Conservation (phyloP, 1,140 invertebrate genomes). For the Drosophila parabipectinata region DNA sequence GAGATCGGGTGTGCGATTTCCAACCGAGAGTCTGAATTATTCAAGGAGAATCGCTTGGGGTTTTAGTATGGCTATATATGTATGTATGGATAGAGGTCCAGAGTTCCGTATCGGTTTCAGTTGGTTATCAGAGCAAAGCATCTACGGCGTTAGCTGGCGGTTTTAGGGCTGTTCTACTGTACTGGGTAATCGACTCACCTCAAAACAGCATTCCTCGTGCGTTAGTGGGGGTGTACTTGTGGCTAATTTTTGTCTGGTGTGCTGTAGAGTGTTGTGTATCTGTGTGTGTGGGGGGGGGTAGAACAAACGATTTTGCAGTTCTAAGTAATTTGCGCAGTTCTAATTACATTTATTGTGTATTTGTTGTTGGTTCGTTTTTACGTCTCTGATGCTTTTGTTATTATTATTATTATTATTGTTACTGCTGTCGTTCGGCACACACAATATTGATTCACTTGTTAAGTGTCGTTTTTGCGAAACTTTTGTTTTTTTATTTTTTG, state of each 20-base stretch:
- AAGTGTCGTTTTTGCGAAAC: slow-evolving; percentile 40
- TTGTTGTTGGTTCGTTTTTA: slow-evolving; percentile 28
- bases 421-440: slow-evolving; percentile 31
- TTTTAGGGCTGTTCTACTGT: slow-evolving; percentile 40
- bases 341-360: slow-evolving; percentile 57
- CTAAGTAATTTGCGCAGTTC: slow-evolving; percentile 71
- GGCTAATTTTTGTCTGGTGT: slow-evolving; percentile 1
- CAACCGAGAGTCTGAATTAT: slow-evolving; percentile 56
- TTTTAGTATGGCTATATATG: slow-evolving; percentile 37
- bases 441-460: slow-evolving; percentile 55
- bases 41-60: slow-evolving; percentile 35
- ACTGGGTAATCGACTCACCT: slow-evolving; percentile 41
- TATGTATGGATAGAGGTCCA: slow-evolving; percentile 11
- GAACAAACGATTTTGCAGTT: slow-evolving; percentile 46
- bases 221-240: slow-evolving; percentile 31
- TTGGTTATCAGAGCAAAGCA: slow-evolving; percentile 38
- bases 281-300: slow-evolving; percentile 6
- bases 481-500: slow-evolving; percentile 30
- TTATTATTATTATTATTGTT: slow-evolving; percentile 32
- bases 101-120: slow-evolving; percentile 13
- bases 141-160: slow-evolving; percentile 37
- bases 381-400: slow-evolving; percentile 6
- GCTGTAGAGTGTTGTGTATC: background rate
- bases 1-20: slow-evolving; percentile 48
- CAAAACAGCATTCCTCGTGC: slow-evolving; percentile 52